phyloP scores from a whole-genome alignment of 2,113 vertebrate genomes.

The Chlamydotis undulata region DNA sequence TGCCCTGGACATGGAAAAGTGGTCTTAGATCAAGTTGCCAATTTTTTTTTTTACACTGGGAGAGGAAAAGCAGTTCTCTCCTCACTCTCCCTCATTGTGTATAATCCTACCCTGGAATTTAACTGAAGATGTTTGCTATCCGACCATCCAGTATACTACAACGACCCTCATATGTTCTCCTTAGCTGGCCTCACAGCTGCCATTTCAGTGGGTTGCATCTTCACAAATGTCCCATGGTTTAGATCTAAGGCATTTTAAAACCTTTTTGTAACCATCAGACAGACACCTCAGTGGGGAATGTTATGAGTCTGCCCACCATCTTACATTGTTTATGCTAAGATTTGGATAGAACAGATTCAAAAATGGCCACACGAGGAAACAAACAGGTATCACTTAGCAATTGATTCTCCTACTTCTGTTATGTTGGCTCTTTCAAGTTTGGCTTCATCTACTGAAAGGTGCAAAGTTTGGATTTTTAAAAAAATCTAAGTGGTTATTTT shows the following conservation, averaged over 20 bases:
- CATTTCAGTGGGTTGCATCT: background rate
- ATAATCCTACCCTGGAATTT: background rate
- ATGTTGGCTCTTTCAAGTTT: background rate
- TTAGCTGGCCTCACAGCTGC: background rate
- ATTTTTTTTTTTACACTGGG: background rate
- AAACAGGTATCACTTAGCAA: background rate
- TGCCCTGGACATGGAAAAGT: too few relatives aligned
- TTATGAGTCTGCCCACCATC: background rate
- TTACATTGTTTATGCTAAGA: background rate
- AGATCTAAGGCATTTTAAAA: background rate
- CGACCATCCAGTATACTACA: background rate
- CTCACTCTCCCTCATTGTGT: rapidly evolving
- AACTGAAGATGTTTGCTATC: background rate
- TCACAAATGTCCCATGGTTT: background rate
- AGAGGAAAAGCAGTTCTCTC: background rate
- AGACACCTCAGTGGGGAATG: background rate
- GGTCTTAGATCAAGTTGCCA: background rate
- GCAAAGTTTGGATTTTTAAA: too few relatives aligned
- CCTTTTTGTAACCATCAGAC: background rate
- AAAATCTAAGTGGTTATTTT: background rate
- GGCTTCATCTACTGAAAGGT: background rate
- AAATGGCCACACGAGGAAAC: background rate
- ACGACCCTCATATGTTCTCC: rapidly evolving
- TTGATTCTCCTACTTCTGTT: background rate
- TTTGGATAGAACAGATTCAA: background rate